Evolutionary conservation across 2,113 vertebrate genomes (phyloP).

Genomic region (Gavia stellata): DNA sequence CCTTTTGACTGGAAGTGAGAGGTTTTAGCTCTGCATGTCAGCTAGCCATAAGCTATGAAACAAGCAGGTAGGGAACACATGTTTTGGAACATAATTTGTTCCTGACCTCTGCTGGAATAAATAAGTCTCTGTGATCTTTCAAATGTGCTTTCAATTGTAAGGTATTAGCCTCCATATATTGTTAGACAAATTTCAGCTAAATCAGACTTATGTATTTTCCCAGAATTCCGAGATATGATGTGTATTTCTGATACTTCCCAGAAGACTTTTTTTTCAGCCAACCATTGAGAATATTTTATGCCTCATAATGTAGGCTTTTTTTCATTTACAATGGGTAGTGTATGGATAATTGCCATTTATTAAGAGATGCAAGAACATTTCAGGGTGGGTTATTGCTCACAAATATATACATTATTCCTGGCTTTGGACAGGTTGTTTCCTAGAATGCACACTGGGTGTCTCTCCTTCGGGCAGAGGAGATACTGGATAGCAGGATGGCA

Average conservation of each 20-base stretch:
- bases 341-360: not conserved
- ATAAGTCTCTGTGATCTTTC: not conserved
- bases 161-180: not conserved
- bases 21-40: not conserved
- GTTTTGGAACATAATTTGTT: not conserved
- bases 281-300: not conserved
- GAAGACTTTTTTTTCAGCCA: not conserved
- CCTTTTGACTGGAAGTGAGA: not conserved
- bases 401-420: not conserved
- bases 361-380: not conserved
- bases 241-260: not conserved
- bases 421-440: not conserved
- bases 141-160: not conserved
- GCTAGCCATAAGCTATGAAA: not conserved
- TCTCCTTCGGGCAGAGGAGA: not conserved
- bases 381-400: not conserved
- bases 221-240: not conserved
- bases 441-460: not conserved
- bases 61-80: not conserved
- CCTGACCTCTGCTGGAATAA: not conserved
- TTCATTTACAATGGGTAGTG: not conserved
- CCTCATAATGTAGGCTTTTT: not conserved
- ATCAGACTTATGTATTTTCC: not conserved
- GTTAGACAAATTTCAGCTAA: constrained; percentile 9
- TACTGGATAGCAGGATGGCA: not conserved